Evolutionary conservation across 2,888 invertebrate genomes (phyloP).

Genomic region (Odontothrips loti): DNA sequence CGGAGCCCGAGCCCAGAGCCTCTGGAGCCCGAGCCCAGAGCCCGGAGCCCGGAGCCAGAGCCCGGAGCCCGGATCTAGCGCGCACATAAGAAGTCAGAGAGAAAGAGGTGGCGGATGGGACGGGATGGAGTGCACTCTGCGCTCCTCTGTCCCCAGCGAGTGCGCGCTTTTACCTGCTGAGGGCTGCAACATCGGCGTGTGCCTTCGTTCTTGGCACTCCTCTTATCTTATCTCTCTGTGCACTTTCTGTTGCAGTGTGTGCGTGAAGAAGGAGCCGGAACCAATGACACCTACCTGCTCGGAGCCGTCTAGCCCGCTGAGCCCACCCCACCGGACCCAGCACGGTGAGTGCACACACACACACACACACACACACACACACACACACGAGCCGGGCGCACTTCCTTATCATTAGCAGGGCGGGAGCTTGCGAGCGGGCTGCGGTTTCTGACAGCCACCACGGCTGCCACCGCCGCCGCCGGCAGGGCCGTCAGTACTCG

Average conservation of each 20-base stretch:
- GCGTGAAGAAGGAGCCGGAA: constrained; percentile 40
- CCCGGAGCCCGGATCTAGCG: no score
- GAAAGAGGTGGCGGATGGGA: background rate
- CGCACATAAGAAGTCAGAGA: no score
- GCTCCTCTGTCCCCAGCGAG: background rate
- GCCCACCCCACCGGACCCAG: constrained; percentile 37
- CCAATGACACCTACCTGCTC: constrained; percentile 30
- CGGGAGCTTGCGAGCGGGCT: background rate
- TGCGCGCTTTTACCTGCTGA: no score
- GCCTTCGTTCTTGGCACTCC: no score
- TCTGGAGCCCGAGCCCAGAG: no score
- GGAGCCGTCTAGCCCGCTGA: constrained; percentile 39
- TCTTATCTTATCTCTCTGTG: background rate
- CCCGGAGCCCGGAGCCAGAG: no score
- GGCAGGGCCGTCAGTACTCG: no score
- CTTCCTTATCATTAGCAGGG: no score
- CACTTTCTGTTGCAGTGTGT: constrained; percentile 34
- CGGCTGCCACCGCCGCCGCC: no score
- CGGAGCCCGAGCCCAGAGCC: no score
- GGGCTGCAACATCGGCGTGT: no score
- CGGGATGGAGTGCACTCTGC: background rate
- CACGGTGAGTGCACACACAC: constrained; percentile 30
- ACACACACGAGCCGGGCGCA: background rate
- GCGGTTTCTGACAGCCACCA: background rate
- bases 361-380: background rate